Percentiles rank a stretch among this genome's conserved stretches.
Conservation (phyloP, 35 echinoderm and acorn worm genomes). For the Stichopus chloronotus region DNA sequence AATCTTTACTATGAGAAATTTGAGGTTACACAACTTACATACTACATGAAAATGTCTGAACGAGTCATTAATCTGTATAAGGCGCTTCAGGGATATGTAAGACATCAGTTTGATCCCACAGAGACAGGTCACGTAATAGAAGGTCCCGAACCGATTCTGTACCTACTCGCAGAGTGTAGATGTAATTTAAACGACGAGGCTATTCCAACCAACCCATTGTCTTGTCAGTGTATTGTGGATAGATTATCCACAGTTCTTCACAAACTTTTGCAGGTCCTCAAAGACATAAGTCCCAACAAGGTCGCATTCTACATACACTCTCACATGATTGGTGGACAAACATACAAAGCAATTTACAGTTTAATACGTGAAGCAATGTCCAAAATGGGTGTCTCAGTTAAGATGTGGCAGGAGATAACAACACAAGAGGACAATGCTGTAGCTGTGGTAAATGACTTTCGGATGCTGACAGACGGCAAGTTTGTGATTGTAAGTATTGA, state of each 20-base stretch:
- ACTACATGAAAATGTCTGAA: background rate
- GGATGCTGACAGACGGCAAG: background rate
- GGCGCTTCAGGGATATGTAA: background rate
- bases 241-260: background rate
- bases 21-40: background rate
- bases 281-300: background rate
- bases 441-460: background rate
- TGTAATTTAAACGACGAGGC: background rate
- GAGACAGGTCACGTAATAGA: background rate
- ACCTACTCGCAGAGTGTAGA: background rate
- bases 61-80: background rate
- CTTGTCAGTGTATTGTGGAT: background rate
- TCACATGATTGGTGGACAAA: background rate
- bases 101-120: background rate
- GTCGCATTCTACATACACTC: constrained; percentile 6
- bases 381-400: background rate
- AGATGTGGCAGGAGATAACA: background rate
- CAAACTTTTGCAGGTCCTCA: background rate
- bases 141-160: background rate
- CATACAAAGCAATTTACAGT: background rate
- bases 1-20: background rate
- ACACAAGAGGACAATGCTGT: background rate
- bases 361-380: background rate
- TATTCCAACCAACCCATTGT: background rate
- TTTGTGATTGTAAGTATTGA: constrained; percentile 4